Evolutionary conservation across 2,888 invertebrate genomes (phyloP), one percentile per base, ranked within the genome.

Genomic region (Antitype chi): DNA sequence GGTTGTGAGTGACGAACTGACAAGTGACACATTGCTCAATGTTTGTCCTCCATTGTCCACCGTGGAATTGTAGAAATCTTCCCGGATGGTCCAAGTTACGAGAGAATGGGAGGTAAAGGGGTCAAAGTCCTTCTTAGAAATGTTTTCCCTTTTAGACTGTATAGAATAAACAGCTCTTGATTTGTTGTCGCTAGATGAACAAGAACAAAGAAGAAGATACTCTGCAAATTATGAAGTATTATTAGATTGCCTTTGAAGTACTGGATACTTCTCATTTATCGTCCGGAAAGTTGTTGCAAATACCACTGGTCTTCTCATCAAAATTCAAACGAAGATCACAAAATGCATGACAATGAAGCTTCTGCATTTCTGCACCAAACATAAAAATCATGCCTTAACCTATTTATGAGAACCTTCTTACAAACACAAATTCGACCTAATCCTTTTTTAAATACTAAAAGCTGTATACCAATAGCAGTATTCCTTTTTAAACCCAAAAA

Each of bases 21-120:
- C 83, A 81, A 75, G 74, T 85, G 87, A 83, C 87, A 81, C 82
- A 86, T 88, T 87, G 84, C 82, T 85, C 80, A 86, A 89, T 85
- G 87, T 86, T 85, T 80, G 83, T 82, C 78, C 71, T 63, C 73
- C 68, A 85, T 87, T 88, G 87, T 88, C 73, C 74, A 70, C 70
- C 11, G 47, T 78, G 79, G 85, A 81, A 84, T 80, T 85, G 73
- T 87, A 81, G 77, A 78, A 78, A 80, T 84, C 70, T 82, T 81
- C 72, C 79, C 43, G 67, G 52, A 60, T 76, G 87, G 80, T 25
- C 62, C 76, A 88, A 78, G 78, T 68, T 68, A 9, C 3, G 11
- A 72, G 15, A 13, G 13, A 2, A 23, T 8, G 25, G 23, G 3
- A 2, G 55, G 64, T 2, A 13, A 6, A 67, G 9, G 3, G 17